These are phyloP conservation scores for Betta splendens DNA, from an alignment of 2,797 vertebrate species.

Conservation along the genomic window DNA sequence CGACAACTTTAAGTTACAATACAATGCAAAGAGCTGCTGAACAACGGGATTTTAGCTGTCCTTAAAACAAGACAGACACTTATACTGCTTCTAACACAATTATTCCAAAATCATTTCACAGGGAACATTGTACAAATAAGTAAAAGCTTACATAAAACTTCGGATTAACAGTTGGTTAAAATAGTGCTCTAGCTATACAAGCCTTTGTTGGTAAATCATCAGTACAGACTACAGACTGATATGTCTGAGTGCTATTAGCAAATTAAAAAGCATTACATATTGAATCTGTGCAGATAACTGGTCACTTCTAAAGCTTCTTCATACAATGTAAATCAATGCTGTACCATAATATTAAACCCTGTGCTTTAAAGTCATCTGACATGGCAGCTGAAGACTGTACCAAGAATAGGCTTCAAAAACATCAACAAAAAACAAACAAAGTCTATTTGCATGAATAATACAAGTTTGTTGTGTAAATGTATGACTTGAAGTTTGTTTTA, in stretches of 20 bases:
- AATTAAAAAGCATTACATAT: conserved; percentile 55
- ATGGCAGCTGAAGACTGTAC: conserved; percentile 62
- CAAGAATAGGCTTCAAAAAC: conserved; percentile 53
- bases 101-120: conserved; percentile 55
- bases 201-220: conserved; percentile 70
- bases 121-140: conserved; percentile 64
- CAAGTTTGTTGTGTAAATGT: conserved; percentile 27
- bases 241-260: conserved; percentile 39
- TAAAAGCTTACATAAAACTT: conserved; percentile 62
- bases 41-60: conserved; percentile 28
- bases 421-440: conserved; percentile 35
- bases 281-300: conserved; percentile 61
- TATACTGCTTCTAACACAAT: conserved; percentile 57
- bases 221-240: conserved; percentile 59
- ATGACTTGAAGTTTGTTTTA: conserved; percentile 24
- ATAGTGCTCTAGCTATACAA: conserved; percentile 72
- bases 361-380: conserved; percentile 68
- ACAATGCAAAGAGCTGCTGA: conserved; percentile 32
- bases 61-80: conserved; percentile 56
- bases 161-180: conserved; percentile 65
- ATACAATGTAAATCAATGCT: conserved; percentile 46
- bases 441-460: conserved; percentile 32
- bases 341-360: conserved; percentile 72
- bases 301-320: conserved; percentile 20
- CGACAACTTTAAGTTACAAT: conserved; percentile 36